A percentile compares a stretch with the other conserved stretches of the same genome.
These are phyloP conservation scores for Yoshiicerus persimilis DNA, from an alignment of 1,140 invertebrate species.

Conservation along the genomic window DNA sequence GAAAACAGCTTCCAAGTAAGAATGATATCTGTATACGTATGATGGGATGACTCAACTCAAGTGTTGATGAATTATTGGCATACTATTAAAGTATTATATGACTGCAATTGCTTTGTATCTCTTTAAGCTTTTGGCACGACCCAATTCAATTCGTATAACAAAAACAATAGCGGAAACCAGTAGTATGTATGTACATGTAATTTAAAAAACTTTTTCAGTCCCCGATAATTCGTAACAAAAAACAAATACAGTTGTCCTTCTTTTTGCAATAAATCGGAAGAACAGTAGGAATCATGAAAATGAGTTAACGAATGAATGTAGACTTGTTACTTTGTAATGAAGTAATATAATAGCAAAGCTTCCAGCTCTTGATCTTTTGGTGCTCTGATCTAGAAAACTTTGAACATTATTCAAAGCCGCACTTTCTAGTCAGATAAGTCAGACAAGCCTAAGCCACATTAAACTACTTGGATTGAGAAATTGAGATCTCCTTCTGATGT, in stretches of 20 bases:
- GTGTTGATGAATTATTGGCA: not conserved
- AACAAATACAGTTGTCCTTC: not conserved
- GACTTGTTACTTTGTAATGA: not conserved
- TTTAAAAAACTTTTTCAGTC: not conserved
- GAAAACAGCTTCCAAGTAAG: not conserved
- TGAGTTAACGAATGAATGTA: constrained; percentile 8
- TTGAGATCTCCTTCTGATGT: not conserved
- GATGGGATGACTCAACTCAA: not conserved
- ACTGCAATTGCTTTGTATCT: too few species aligned
- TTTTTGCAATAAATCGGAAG: not conserved
- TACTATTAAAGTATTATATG: not conserved
- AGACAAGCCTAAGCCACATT: not conserved
- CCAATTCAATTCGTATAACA: too few species aligned
- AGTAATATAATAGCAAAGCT: not conserved
- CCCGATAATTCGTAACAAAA: not conserved
- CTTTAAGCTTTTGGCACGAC: not conserved
- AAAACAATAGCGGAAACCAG: too few species aligned
- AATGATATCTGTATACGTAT: not conserved
- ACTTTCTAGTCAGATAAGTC: not conserved
- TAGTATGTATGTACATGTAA: not conserved
- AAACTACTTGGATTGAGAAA: not conserved
- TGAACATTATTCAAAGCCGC: not conserved
- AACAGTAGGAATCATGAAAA: not conserved
- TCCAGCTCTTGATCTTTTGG: not conserved
- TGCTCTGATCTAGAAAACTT: not conserved